Base-by-base conservation (phyloP, 2,113 vertebrate species). In the Sturnus vulgaris region DNA sequence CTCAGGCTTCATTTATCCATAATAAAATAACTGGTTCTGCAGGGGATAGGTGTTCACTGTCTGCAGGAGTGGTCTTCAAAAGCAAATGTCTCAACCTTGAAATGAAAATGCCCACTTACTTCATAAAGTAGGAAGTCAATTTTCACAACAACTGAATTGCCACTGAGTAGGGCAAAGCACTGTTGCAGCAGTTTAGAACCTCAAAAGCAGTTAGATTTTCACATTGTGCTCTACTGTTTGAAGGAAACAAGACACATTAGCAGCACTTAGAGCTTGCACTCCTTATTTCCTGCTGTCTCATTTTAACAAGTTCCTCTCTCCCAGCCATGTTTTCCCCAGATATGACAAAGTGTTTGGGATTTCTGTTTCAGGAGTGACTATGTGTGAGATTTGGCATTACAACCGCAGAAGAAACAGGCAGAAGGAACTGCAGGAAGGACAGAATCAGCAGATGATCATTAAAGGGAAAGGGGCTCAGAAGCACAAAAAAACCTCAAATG, bases 401-500 rank as follows among this genome's bases (percentile, higher is more conserved):
- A 93, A 85, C 46, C 7, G 15, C 60, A 92, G 69, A 49, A 92
- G 64, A 92, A 96, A 88, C 55, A 71, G 90, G 76, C 94, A 95
- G 82, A 93, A 83, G 69, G 60, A 95, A 89, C 86, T 69, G 82
- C 85, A 90, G 80, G 61, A 78, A 94, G 91, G 47, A 88, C 39
- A 86, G 47, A 66, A 90, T n/a, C 61, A 57, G 37, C 69, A 78
- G 37, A 30, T 23, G 35, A 40, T 84, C 70, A 69, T 52, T 82
- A 85, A 95, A 46, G 40, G 47, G 17, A 59, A 90, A 73, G 57
- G 6, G 39, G 49, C 60, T 94, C 60, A 76, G 83, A 87, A 24
- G 33, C 86, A 88, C 44, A 73, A 57, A 77, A 42, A 42, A 42
- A 12, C 12, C 65, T 75, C 90, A 84, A 83, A 93, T 31, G 81